Evolutionary conservation across 30 jellyfish, hydroid and myxozoan genomes (phyloP), one percentile per base, ranked within the genome.

Genomic region (Clytia hemisphaerica): DNA sequence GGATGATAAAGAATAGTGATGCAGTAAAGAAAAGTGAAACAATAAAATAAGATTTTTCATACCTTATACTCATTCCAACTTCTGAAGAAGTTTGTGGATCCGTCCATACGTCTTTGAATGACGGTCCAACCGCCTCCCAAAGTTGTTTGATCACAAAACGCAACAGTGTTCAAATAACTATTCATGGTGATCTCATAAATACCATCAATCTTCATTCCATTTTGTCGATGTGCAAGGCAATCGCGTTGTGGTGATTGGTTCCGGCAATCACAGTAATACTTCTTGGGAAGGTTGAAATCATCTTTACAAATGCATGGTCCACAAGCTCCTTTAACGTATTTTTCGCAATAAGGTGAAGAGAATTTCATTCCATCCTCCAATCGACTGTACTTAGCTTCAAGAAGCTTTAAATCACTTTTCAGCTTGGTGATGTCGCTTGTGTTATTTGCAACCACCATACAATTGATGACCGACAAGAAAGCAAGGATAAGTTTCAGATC

Each of bases 111-210:
- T 0, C 70, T 26, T 22, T 57, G 70, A 22, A 57, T 22, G 19
- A 57, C 70, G 4, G 70, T 57, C 70, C 70, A 57, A 18, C 70
- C 70, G 30, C 70, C 70, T 57, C 70, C 70, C 14, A 22, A 38
- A 4, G 70, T 57, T 57, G 70, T 7, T 57, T 57, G 70, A 33
- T 57, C 70, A 18, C 70, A 57, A n/a, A 22, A 57, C 25, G 30
- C 70, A 22, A 22, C 45, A 22, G 30, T 31, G 44, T 22, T 21
- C 35, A n/a, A 22, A 22, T 22, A 31, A 22, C 30, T 1, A 33
- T 57, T 57, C 38, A n/a, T 57, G 44, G 25, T 28, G 12, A 57
- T 45, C 35, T 21, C 16, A 22, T 57, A 57, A 38, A 57, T 21
- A 5, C 70, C 70, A 33, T 57, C 35, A n/a, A 57, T 45, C 16